Evolutionary conservation across 2,113 vertebrate species (phyloP).

Genomic region (Petroica traversi): DNA sequence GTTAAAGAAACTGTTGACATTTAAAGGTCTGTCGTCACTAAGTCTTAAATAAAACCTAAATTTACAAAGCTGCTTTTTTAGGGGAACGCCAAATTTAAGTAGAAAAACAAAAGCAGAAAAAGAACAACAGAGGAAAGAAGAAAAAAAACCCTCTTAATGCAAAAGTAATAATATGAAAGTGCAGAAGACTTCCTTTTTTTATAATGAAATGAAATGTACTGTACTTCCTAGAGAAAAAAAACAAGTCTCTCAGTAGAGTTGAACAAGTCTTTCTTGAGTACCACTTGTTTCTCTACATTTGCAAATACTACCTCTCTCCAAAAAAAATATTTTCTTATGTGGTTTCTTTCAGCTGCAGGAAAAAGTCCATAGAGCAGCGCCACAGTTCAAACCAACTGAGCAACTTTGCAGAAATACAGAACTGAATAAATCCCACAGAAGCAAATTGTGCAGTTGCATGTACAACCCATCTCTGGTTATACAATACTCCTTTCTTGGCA

Average conservation of each 20-base stretch:
- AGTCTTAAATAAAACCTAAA: neutral
- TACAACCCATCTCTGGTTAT: neutral
- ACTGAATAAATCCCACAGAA: neutral
- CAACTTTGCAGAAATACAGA: neutral
- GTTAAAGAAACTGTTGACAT: neutral
- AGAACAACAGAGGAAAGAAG: neutral
- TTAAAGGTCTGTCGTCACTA: neutral
- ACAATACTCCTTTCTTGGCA: neutral
- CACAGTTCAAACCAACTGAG: neutral
- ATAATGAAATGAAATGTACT: neutral
- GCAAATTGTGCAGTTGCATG: neutral
- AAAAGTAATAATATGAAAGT: neutral
- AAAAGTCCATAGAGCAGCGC: neutral
- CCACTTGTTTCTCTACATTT: neutral
- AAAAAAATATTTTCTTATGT: neutral
- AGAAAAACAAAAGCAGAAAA: neutral
- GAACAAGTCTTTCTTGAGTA: neutral
- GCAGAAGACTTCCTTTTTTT: neutral
- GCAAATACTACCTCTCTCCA: neutral
- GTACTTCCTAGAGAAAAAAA: neutral
- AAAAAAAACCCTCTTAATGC: neutral
- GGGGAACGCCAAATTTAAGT: neutral
- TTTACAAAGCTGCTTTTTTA: neutral
- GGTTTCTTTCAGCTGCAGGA: neutral
- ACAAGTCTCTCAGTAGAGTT: fast-evolving